Base-by-base conservation (phyloP, 2,888 invertebrate species). In the Philonicus albiceps region DNA sequence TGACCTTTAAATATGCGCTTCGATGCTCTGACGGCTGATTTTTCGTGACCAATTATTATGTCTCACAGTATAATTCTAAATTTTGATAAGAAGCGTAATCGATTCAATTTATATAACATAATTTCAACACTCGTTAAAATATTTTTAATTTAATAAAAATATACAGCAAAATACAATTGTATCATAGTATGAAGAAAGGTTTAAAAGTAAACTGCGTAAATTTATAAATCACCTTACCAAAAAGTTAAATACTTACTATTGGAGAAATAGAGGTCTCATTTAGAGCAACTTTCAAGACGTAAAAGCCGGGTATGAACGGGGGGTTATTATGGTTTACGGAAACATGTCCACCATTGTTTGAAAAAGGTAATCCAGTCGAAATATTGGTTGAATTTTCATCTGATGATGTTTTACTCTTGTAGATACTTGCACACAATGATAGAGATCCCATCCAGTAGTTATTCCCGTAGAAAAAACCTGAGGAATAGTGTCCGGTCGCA, bases 401-500 rank as follows among this genome's bases (percentile, higher is more conserved):
- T 55, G 49, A 6, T 7, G 22, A 11, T 37, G n/a, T 7, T 11
- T 22, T 40, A 19, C 27, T 2, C 30, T 37, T 83, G 22, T 64
- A 83, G 22, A 78, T 49, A 89, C 95, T 93, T 88, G 95, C 94
- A 91, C 96, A 96, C 49, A 95, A 93, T 89, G 94, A 94, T 87
- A 95, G 93, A 0, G 96, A 96, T 86, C 96, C 96, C 87, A 95
- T 94, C 96, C 96, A 96, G 92, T 95, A 96, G 91, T 96, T 95
- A 92, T 96, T 96, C 86, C 96, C 96, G 94, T 96, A 96, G 92
- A 95, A 96, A 94, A 96, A 96, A 91, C 96, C 96, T 1, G 95
- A 95, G 16, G 95, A 95, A 91, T 96, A 96, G 88, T 96, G 94
- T 0, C 96, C 96, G 90, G 95, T 95, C 30, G 96, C 95, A 91